Conservation (phyloP, 2,113 vertebrate genomes). For the Toxotes chatareus region DNA sequence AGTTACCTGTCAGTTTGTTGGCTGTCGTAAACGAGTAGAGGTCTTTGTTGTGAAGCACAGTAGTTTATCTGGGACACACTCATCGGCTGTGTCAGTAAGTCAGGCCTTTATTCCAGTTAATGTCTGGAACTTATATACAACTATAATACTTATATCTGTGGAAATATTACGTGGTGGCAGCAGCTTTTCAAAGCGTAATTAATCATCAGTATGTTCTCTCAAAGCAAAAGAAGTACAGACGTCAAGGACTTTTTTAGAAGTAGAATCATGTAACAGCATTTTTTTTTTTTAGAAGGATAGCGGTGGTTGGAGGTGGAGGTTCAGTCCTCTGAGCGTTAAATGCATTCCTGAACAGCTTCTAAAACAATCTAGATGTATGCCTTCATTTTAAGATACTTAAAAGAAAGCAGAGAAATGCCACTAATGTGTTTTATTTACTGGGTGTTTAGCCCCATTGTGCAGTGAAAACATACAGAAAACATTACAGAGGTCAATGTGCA, state of each 20-base stretch:
- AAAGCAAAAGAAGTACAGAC: neutral
- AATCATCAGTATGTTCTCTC: neutral
- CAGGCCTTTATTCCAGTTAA: too few relatives aligned
- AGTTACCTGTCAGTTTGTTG: too few relatives aligned
- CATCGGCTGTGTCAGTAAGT: too few relatives aligned
- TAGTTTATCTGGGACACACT: too few relatives aligned
- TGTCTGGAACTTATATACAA: too few relatives aligned
- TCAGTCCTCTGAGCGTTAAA: slow-evolving; percentile 7
- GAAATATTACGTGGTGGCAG: slow-evolving; percentile 12
- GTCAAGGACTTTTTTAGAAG: slow-evolving; percentile 7
- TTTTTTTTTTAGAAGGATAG: neutral
- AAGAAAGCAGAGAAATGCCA: slow-evolving; percentile 19
- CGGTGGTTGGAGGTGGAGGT: neutral
- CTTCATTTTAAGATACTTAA: slow-evolving; percentile 4
- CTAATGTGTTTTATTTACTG: slow-evolving; percentile 20
- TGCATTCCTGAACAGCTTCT: slow-evolving; percentile 38
- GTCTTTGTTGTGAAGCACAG: too few relatives aligned
- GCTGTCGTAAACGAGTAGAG: too few relatives aligned
- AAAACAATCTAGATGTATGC: neutral
- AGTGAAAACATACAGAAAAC: neutral
- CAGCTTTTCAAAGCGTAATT: slow-evolving; percentile 1
- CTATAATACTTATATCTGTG: too few relatives aligned
- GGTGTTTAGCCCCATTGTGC: neutral
- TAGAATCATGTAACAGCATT: neutral
- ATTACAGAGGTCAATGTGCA: neutral